Base-by-base conservation (phyloP, 2,888 invertebrate genomes). In the Andrena bicolor region DNA sequence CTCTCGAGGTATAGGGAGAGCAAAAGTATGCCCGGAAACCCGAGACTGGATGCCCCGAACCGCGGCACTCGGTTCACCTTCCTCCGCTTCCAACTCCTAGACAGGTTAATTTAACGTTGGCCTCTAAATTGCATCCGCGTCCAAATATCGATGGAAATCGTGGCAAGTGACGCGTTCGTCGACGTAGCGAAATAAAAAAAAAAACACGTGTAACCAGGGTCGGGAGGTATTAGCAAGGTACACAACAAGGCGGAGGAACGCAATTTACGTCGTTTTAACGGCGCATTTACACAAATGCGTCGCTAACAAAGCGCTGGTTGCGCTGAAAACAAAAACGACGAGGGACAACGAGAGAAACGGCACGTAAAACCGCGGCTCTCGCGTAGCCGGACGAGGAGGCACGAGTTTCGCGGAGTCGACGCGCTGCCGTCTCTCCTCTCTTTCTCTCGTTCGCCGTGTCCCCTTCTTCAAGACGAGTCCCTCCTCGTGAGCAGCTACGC, bases 401-500 rank as follows among this genome's bases (percentile, higher is more conserved):
- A 64, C 35, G 56, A 77, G 72, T 72, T 72, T 80, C 75, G 69
- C 77, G 68, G 23, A 61, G 66, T 28, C 72, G 26, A 53, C 58
- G 35, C 56, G 53, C 35, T 26, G 51, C 41, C 53, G 35, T 3
- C 58, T 32, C 32, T 35, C 51, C 41, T 56, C 41, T 8, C 69
- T 64, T 30, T 51, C 58, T 63, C 64, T 30, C 35, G 8, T 32
- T 28, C 35, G 26, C 8, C 16, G 23, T 58, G 66, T 69, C 61
- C 70, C 30, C 30, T 56, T 56, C 30, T 10, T 32, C 77, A n/a
- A 75, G 61, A 76, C 32, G 60, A 16, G 28, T 26, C 76, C 13
- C 56, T 28, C 16, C 83, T 84, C 80, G 87, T 65, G 83, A 84
- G 83, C 84, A 85, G 81, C 86, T 74, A 80, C 70, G 83, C 89